A percentile compares a stretch with the other conserved stretches of the same genome.
Conservation (phyloP, 2,797 vertebrate species). For the Melanotaenia maccullochi region DNA sequence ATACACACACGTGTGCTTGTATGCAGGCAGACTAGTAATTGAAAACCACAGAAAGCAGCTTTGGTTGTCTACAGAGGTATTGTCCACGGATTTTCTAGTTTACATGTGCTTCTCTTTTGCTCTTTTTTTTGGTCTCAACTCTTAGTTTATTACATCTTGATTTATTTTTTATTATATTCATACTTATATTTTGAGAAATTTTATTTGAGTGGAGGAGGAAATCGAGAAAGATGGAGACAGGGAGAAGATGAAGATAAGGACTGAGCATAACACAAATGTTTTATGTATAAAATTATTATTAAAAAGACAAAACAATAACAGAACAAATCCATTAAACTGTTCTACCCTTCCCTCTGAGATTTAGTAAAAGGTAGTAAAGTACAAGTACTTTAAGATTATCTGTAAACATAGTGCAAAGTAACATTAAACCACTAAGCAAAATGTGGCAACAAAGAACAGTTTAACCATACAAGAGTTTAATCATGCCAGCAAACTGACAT, state of each 20-base stretch:
- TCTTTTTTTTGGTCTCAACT: constrained; percentile 6
- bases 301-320: neutral
- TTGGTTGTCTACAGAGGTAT: constrained; percentile 18
- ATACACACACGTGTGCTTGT: constrained; percentile 8
- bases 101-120: neutral
- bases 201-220: neutral
- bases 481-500: constrained; percentile 42
- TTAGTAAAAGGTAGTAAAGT: neutral
- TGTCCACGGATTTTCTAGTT: constrained; percentile 23
- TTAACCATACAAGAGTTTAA: constrained; percentile 16
- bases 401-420: constrained; percentile 1
- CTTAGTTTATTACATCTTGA: neutral
- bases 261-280: neutral
- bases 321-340: neutral
- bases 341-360: neutral
- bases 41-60: constrained; percentile 21
- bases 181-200: constrained; percentile 2
- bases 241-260: neutral
- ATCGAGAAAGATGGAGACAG: neutral
- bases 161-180: constrained; percentile 14
- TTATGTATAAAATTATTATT: neutral
- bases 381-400: neutral
- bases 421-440: neutral
- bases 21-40: neutral
- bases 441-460: constrained; percentile 20